Evolutionary conservation across 2,797 vertebrate genomes (phyloP).

Genomic region (Sebastes dallii): DNA sequence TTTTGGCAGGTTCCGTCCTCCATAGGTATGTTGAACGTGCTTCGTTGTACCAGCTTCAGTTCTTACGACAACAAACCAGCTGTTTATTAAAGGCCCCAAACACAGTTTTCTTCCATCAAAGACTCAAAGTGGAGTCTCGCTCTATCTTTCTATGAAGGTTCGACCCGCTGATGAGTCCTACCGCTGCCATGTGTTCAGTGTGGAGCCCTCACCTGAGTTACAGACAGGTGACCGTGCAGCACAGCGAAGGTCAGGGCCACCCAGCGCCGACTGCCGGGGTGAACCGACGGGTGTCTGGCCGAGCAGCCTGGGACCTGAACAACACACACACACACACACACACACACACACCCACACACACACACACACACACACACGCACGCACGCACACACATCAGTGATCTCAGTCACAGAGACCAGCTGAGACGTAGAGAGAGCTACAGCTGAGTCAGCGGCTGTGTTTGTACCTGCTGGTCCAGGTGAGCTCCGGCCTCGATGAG

Average conservation of each 20-base stretch:
- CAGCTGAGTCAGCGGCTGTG: neutral
- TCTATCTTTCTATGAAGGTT: too few species aligned
- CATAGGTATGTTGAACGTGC: too few species aligned
- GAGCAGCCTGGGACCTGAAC: slow-evolving; percentile 88
- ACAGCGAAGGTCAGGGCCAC: slow-evolving; percentile 90
- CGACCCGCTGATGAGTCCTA: too few species aligned
- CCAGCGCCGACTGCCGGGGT: slow-evolving; percentile 92
- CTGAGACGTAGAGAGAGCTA: neutral
- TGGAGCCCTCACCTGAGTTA: slow-evolving; percentile 87
- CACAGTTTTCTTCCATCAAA: neutral
- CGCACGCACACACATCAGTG: too few species aligned
- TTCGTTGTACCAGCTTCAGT: neutral
- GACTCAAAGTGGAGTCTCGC: too few species aligned
- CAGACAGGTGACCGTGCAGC: slow-evolving; percentile 89
- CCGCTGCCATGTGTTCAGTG: neutral
- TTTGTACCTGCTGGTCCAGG: slow-evolving; percentile 85
- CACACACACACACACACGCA: neutral
- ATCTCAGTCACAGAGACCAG: neutral
- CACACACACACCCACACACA: neutral
- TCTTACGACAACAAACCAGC: neutral
- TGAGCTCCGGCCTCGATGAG: slow-evolving; percentile 89
- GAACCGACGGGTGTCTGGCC: slow-evolving; percentile 85
- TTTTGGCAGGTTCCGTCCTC: too few species aligned
- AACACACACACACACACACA: neutral
- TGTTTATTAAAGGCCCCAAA: neutral